These are phyloP conservation scores for Altica lythri DNA, from an alignment of 2,888 invertebrate species.

Conservation along the genomic window DNA sequence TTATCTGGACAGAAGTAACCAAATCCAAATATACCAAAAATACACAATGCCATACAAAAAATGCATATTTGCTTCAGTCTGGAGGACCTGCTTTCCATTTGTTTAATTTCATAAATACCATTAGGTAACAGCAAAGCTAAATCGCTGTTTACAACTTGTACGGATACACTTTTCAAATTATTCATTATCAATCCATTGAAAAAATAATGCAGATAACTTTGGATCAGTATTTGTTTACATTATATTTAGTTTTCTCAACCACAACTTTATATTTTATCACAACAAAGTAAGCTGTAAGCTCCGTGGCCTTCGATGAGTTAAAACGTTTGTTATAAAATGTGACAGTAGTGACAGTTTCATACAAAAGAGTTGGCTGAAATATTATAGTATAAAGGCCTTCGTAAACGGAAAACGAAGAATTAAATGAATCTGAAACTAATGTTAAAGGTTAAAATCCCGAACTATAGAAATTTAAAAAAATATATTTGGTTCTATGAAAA, in stretches of 20 bases:
- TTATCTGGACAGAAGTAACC: slow-evolving; percentile 90
- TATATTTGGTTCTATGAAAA: no score
- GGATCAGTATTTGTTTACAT: slow-evolving; percentile 28
- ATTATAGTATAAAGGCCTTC: no score
- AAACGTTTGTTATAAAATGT: no score
- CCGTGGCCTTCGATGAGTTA: no score
- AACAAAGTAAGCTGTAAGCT: not conserved
- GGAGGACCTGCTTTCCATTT: slow-evolving; percentile 82
- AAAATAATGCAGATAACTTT: slow-evolving; percentile 18
- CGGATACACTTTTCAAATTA: slow-evolving; percentile 68
- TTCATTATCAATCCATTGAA: slow-evolving; percentile 53
- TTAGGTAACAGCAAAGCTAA: slow-evolving; percentile 77
- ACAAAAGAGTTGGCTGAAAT: not conserved
- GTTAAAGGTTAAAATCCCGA: no score
- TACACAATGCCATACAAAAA: slow-evolving; percentile 79
- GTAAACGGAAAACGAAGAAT: no score
- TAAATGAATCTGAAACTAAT: no score
- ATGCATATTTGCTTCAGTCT: slow-evolving; percentile 79
- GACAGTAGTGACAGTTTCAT: not conserved
- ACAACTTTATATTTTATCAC: not conserved
- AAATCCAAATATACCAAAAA: slow-evolving; percentile 86
- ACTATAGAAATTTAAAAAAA: no score
- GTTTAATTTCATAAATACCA: slow-evolving; percentile 79
- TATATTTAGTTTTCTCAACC: no score
- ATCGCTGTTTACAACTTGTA: slow-evolving; percentile 81